These are phyloP conservation scores for Dromaius novaehollandiae DNA, from an alignment of 2,113 vertebrate species.

Conservation along the genomic window DNA sequence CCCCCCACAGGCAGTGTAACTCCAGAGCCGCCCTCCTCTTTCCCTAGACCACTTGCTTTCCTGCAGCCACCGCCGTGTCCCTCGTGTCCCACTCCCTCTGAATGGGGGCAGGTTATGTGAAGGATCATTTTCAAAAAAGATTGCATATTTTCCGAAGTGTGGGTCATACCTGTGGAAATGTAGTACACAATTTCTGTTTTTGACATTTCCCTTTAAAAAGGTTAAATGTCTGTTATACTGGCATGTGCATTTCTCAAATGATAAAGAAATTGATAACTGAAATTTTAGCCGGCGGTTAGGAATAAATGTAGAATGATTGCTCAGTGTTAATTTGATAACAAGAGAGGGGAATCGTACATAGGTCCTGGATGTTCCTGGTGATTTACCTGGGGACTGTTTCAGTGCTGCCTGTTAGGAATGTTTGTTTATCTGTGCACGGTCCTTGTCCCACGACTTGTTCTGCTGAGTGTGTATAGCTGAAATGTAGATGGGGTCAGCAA, in stretches of 20 bases:
- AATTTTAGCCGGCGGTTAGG: not conserved
- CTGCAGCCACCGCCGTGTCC: not conserved
- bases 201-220: not conserved
- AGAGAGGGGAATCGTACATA: not conserved
- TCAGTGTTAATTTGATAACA: not conserved
- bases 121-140: not conserved
- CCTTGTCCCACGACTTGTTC: not conserved
- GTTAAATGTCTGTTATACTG: not conserved
- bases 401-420: not conserved
- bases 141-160: not conserved
- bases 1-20: not conserved
- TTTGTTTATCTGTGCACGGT: not conserved
- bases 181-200: not conserved
- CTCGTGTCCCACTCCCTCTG: not conserved
- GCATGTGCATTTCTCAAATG: not conserved
- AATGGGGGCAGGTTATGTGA: not conserved
- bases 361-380: not conserved
- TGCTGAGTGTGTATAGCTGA: not conserved
- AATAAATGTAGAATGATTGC: not conserved
- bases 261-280: not conserved
- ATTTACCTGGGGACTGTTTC: not conserved
- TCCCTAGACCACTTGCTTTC: not conserved
- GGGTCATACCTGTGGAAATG: not conserved
- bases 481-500: not conserved
- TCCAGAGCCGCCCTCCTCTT: not conserved